Evolutionary conservation across 2,113 vertebrate genomes (phyloP), one percentile per base, ranked within the genome.

Genomic region (Willisornis vidua): DNA sequence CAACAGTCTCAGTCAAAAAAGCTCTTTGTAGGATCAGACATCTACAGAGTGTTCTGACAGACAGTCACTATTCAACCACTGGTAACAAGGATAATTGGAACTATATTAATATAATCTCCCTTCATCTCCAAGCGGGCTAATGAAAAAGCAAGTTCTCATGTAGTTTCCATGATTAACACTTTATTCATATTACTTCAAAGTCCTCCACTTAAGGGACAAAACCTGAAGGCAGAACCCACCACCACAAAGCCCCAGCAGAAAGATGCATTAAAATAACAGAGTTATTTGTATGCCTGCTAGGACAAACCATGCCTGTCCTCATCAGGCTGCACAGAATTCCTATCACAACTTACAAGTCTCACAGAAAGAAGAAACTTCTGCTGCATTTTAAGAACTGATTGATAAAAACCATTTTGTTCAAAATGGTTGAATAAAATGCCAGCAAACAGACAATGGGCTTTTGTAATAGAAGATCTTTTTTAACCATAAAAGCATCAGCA

Each of bases 391-490:
- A 71, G 31, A 74, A 84, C 22, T 23, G 28, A 78, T 52, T 52
- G 24, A 87, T n/a, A 71, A 13, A 93, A 78, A 79, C 29, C 13
- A 10, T 37, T 73, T 82, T 72, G n/a, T 72, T 89, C 54, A 67
- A 55, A 86, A 71, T 1, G 45, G 26, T 75, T 90, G 26, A 78
- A 65, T 26, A 72, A 86, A 74, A 93, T 10, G 57, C 28, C 46
- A 80, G 8, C 37, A 70, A 72, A 51, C 9, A 75, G 72, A 45
- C 0, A 0, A 54, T 4, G 20, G 5, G 2, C 2, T 87, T 72
- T 55, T 67, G 25, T 39, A 83, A 51, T 3, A 57, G 51, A 1
- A 65, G 29, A 24, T 61, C 14, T 73, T 77, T 52, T 65, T 61
- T 4, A 74, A 85, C 35, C 0, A 0, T 33, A 82, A 45, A 29